Evolutionary conservation across 1,140 invertebrate genomes (phyloP).

Genomic region (Drosophila seguyi): DNA sequence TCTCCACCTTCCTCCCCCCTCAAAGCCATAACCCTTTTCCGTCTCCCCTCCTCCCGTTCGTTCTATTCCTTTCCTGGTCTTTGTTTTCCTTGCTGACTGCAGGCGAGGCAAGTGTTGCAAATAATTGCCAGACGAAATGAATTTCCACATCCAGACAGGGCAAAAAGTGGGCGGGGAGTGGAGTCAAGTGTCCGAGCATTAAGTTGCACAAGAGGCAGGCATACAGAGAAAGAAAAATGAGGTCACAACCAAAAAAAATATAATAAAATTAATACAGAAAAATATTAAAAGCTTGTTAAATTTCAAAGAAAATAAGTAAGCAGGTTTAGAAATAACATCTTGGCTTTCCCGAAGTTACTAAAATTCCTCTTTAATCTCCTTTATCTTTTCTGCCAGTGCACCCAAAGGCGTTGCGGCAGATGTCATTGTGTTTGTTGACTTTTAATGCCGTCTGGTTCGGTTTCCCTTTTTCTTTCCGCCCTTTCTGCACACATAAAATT

Average conservation of each 20-base stretch:
- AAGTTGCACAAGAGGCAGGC: slow-evolving; percentile 44
- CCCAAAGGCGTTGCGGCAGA: slow-evolving; percentile 44
- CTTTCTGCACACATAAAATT: slow-evolving; percentile 35
- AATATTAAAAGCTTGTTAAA: too few species aligned
- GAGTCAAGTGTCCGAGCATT: slow-evolving; percentile 49
- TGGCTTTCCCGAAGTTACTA: neutral
- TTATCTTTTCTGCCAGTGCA: neutral
- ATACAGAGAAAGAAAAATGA: slow-evolving; percentile 7
- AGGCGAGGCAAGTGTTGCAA: slow-evolving; percentile 57
- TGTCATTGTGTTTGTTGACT: slow-evolving; percentile 55
- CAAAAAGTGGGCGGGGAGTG: slow-evolving; percentile 7
- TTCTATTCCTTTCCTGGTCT: slow-evolving; percentile 42
- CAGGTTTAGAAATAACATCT: neutral
- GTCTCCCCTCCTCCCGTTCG: neutral
- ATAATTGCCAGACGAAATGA: slow-evolving; percentile 61
- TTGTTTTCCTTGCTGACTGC: slow-evolving; percentile 38
- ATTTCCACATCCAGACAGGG: slow-evolving; percentile 51
- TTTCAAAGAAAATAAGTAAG: too few species aligned
- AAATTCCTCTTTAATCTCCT: too few species aligned
- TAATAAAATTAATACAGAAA: too few species aligned
- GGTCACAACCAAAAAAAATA: too few species aligned
- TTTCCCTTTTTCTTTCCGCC: slow-evolving; percentile 30
- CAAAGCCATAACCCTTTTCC: neutral
- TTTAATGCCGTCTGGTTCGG: slow-evolving; percentile 52
- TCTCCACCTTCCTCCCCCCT: neutral